Evolutionary conservation across 2,113 vertebrate species (phyloP).

Genomic region (Cryptotis parvus): DNA sequence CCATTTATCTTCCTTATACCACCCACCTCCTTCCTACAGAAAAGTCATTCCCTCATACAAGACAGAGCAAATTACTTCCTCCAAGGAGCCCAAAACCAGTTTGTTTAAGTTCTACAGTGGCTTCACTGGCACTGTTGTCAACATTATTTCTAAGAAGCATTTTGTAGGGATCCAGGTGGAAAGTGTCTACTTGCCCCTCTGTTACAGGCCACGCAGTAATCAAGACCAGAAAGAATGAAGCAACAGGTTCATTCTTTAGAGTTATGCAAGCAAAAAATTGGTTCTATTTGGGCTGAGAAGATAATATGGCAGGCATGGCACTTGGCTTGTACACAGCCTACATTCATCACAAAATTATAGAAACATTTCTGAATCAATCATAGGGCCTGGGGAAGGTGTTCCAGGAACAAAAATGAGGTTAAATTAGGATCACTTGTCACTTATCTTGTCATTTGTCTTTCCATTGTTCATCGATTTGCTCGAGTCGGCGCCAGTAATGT

Average conservation of each 20-base stretch:
- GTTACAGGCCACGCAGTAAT: not conserved
- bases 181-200: not conserved
- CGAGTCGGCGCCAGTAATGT: no score
- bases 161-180: not conserved
- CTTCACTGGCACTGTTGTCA: conserved; percentile 17
- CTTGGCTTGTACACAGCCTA: no score
- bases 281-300: no score
- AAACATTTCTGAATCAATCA: not conserved
- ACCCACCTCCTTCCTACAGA: conserved; percentile 54
- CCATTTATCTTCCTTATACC: conserved; percentile 69
- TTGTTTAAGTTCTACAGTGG: conserved; percentile 24
- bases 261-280: not conserved
- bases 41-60: conserved; percentile 49
- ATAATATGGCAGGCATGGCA: no score
- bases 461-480: no score
- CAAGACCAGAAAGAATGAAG: not conserved
- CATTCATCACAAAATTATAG: not conserved
- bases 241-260: not conserved
- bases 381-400: not conserved
- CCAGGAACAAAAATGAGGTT: not conserved
- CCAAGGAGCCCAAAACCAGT: conserved; percentile 12
- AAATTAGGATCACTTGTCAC: not conserved
- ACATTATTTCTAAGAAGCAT: conserved; percentile 5
- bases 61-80: conserved; percentile 53
- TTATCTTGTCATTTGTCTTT: no score